These are phyloP conservation scores for Thereva unica DNA, from an alignment of 2,888 invertebrate genomes.

Conservation along the genomic window DNA sequence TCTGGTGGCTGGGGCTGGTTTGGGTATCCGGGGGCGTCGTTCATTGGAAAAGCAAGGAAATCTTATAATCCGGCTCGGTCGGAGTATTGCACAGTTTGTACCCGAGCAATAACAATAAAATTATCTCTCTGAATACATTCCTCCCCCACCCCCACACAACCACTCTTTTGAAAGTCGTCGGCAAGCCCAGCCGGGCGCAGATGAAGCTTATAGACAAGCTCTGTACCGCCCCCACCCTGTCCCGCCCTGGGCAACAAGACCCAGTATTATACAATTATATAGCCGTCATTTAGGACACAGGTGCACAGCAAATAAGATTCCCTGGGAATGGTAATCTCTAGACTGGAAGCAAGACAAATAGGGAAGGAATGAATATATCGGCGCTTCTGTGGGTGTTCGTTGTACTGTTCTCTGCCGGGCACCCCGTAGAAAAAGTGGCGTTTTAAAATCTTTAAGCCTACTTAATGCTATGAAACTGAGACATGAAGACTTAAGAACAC, in stretches of 20 bases:
- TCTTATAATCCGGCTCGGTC: slow-evolving; percentile 35
- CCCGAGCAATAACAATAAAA: slow-evolving; percentile 39
- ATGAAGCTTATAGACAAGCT: slow-evolving; percentile 26
- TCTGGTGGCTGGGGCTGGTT: slow-evolving; percentile 17
- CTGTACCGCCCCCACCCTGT: slow-evolving; percentile 7
- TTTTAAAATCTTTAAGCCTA: slow-evolving; percentile 33
- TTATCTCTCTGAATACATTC: slow-evolving; percentile 36
- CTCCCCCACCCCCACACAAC: slow-evolving; percentile 8
- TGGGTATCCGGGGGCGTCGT: too few species aligned
- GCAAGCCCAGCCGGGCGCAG: slow-evolving; percentile 4
- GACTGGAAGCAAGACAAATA: slow-evolving; percentile 29
- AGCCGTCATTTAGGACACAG: slow-evolving; percentile 34
- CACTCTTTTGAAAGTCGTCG: too few species aligned
- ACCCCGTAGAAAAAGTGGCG: slow-evolving; percentile 18
- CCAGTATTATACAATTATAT: slow-evolving; percentile 28
- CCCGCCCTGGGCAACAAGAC: too few species aligned
- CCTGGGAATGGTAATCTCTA: slow-evolving; percentile 36
- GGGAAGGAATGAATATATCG: slow-evolving; percentile 26
- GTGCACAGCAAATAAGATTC: slow-evolving; percentile 34
- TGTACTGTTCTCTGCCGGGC: slow-evolving; percentile 6
- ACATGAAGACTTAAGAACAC: neutral
- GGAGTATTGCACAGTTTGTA: slow-evolving; percentile 17
- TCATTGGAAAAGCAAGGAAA: neutral
- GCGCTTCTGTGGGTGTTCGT: slow-evolving; percentile 19
- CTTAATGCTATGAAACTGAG: slow-evolving; percentile 22